Conservation (phyloP, 2,888 invertebrate species). For the Lottia scabra region DNA sequence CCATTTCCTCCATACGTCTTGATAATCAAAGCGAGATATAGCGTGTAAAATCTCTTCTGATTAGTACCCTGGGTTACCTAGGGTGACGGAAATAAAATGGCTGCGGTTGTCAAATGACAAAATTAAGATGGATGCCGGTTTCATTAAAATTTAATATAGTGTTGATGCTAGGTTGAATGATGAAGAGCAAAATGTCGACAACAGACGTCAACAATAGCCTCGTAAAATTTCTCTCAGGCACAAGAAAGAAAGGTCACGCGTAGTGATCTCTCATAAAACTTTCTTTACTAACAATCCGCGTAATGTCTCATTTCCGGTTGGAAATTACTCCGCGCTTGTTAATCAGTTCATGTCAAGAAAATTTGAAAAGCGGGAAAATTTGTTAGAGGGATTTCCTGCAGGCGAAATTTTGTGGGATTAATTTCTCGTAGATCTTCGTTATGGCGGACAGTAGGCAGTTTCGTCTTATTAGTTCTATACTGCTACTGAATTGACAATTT, state of each 20-base stretch:
- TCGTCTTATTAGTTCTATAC: too few relatives aligned
- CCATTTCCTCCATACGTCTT: background rate
- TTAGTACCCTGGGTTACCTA: background rate
- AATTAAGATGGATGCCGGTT: constrained; percentile 4
- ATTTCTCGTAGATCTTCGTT: background rate
- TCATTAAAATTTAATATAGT: constrained; percentile 5
- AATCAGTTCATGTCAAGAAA: constrained; percentile 4
- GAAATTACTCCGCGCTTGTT: constrained; percentile 6
- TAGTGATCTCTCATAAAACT: background rate
- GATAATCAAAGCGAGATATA: background rate
- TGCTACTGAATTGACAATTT: too few relatives aligned
- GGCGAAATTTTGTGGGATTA: background rate
- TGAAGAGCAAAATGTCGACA: background rate
- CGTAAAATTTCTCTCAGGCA: background rate
- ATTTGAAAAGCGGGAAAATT: background rate
- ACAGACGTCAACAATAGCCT: background rate
- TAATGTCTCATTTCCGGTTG: constrained; percentile 4
- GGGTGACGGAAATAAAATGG: constrained; percentile 4
- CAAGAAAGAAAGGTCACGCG: constrained; percentile 1
- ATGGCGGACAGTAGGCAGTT: background rate
- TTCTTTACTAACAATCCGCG: background rate
- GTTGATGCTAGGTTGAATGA: background rate
- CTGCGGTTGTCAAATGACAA: constrained; percentile 3
- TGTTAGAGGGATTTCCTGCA: background rate
- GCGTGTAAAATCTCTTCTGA: background rate